These are phyloP conservation scores for Monodelphis domestica DNA, from an alignment of 2,797 vertebrate genomes.

Conservation along the genomic window DNA sequence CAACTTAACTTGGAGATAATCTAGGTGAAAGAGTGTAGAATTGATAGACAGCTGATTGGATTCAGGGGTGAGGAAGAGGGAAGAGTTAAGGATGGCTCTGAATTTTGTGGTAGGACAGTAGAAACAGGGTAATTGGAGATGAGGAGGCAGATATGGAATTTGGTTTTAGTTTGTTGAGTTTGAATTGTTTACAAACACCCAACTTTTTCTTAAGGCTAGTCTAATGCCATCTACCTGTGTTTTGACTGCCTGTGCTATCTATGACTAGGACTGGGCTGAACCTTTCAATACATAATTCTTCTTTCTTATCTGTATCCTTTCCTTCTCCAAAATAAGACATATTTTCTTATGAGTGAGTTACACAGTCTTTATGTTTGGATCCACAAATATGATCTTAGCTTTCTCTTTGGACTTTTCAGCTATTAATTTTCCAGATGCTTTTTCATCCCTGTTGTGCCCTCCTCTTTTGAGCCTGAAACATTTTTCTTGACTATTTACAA, in stretches of 20 bases:
- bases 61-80: neutral
- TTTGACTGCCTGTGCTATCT: neutral
- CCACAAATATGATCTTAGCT: neutral
- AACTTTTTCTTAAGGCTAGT: neutral
- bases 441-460: neutral
- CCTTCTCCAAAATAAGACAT: neutral
- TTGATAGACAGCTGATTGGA: neutral
- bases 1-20: neutral
- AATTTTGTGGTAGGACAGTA: neutral
- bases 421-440: neutral
- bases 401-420: neutral
- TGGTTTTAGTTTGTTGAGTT: neutral
- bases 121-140: neutral
- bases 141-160: neutral
- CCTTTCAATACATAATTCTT: neutral
- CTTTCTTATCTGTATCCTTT: neutral
- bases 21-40: neutral
- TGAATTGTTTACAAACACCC: neutral
- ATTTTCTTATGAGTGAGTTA: neutral
- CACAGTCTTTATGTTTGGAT: neutral
- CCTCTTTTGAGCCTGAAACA: neutral
- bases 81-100: neutral
- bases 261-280: neutral
- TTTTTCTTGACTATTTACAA: neutral
- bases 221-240: neutral